A percentile compares a stretch with the other conserved stretches of the same genome.
These are phyloP conservation scores for Lordiphosa andalusiaca DNA, from an alignment of 2,888 invertebrate genomes.

Conservation along the genomic window DNA sequence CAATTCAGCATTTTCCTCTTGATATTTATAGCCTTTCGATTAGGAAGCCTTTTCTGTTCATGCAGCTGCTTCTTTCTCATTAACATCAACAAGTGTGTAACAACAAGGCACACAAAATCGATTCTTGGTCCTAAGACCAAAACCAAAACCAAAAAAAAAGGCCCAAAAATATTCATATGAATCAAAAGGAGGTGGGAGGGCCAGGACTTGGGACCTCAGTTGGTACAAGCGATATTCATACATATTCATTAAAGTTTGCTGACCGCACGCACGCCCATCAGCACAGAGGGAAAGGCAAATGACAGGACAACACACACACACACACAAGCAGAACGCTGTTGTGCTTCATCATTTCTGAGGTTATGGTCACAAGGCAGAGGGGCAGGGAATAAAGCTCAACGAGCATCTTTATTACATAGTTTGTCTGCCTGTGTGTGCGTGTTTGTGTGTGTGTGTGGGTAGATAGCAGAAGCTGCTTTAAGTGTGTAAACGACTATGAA, in stretches of 20 bases:
- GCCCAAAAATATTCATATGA: slow-evolving; percentile 55
- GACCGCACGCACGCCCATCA: slow-evolving; percentile 59
- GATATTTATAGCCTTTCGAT: no score
- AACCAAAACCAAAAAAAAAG: slow-evolving; percentile 18
- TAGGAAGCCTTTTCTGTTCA: no score
- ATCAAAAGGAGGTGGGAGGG: slow-evolving; percentile 2
- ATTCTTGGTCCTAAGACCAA: slow-evolving; percentile 22
- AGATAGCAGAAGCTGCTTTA: slow-evolving; percentile 43
- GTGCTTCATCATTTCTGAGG: slow-evolving; percentile 74
- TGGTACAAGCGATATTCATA: slow-evolving; percentile 67
- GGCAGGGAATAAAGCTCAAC: slow-evolving; percentile 34
- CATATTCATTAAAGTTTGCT: slow-evolving; percentile 74
- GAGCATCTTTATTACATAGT: slow-evolving; percentile 65
- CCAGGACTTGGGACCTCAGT: slow-evolving; percentile 22
- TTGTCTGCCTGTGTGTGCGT: slow-evolving; percentile 23
- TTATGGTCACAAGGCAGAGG: slow-evolving; percentile 40
- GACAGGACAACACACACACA: slow-evolving; percentile 13
- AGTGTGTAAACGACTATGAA: slow-evolving; percentile 53
- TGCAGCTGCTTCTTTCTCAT: slow-evolving; percentile 30
- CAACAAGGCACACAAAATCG: slow-evolving; percentile 19
- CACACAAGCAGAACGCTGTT: slow-evolving; percentile 34
- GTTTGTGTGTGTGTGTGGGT: slow-evolving; percentile 14
- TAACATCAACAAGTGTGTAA: slow-evolving; percentile 67
- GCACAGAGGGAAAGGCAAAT: slow-evolving; percentile 13
- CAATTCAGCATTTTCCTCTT: no score